Evolutionary conservation across 2,888 invertebrate species (phyloP).

Genomic region (Panopea generosa): DNA sequence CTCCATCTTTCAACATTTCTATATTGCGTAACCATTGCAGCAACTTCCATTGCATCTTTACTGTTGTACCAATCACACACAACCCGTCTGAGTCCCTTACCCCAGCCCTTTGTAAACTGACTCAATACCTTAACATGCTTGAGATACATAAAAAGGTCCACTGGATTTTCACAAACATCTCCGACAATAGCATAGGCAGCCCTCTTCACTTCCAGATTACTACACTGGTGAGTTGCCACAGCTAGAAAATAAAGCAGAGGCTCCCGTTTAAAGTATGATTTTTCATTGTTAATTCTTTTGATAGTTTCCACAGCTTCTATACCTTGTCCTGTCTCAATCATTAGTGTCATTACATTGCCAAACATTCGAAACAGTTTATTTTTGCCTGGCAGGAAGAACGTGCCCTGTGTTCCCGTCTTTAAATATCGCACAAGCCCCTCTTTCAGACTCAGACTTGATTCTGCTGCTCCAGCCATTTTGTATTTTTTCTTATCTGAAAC

Average conservation of each 20-base stretch:
- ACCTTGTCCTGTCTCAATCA: slow-evolving; percentile 64
- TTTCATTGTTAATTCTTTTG: slow-evolving; percentile 55
- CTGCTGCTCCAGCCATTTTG: slow-evolving; percentile 22
- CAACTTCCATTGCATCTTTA: slow-evolving; percentile 88
- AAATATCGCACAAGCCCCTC: slow-evolving; percentile 52
- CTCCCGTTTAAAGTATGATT: slow-evolving; percentile 58
- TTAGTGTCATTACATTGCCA: slow-evolving; percentile 51
- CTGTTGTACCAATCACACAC: slow-evolving; percentile 89
- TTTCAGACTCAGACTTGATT: slow-evolving; percentile 19
- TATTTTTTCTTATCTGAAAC: too few species aligned
- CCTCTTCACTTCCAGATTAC: slow-evolving; percentile 86
- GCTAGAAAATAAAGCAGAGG: slow-evolving; percentile 88
- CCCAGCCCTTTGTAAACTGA: slow-evolving; percentile 86
- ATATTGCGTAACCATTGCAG: slow-evolving; percentile 88
- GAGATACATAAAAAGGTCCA: slow-evolving; percentile 89
- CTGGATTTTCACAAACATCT: slow-evolving; percentile 88
- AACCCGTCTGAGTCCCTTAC: slow-evolving; percentile 89
- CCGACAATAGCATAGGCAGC: slow-evolving; percentile 87
- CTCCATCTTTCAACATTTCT: slow-evolving; percentile 78
- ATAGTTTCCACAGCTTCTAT: slow-evolving; percentile 61
- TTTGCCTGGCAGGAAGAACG: slow-evolving; percentile 57
- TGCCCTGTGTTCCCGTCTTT: slow-evolving; percentile 56
- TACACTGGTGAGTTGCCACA: slow-evolving; percentile 87
- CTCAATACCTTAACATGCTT: slow-evolving; percentile 87
- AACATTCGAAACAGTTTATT: slow-evolving; percentile 51